Conservation (phyloP, 2,797 vertebrate genomes). For the Hylomyscus alleni region DNA sequence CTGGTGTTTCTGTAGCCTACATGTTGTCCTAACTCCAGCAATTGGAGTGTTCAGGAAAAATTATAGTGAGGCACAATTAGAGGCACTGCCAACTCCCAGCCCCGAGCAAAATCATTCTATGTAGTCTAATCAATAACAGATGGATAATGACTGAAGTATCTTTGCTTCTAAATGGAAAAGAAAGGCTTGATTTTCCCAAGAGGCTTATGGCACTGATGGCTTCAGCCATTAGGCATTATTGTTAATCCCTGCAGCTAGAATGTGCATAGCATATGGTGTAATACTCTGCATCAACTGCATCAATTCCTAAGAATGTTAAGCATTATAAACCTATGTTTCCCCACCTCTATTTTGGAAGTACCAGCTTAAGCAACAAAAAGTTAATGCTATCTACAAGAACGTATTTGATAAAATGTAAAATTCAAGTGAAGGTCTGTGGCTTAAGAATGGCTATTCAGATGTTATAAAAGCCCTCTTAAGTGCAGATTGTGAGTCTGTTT, state of each 20-base stretch:
- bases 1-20: background rate
- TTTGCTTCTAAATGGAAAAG: constrained; percentile 65
- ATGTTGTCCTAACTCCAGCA: background rate
- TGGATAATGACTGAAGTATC: constrained; percentile 15
- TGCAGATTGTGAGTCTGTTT: background rate
- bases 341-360: background rate
- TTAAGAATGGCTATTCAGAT: background rate
- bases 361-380: background rate
- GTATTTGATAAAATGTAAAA: background rate
- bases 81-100: background rate
- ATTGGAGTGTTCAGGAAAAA: background rate
- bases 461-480: background rate
- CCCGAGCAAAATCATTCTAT: background rate
- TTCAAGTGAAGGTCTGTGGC: background rate
- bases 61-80: background rate
- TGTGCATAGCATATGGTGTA: background rate
- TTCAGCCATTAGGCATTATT: constrained; percentile 16
- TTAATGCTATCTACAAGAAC: background rate
- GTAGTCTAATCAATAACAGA: constrained; percentile 23
- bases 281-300: background rate
- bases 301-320: background rate
- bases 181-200: constrained; percentile 15
- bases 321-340: background rate
- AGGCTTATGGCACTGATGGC: constrained; percentile 11
- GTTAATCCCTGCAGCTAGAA: constrained; percentile 42